Evolutionary conservation across 2,113 vertebrate genomes (phyloP).

Genomic region (Tupaia chinensis): DNA sequence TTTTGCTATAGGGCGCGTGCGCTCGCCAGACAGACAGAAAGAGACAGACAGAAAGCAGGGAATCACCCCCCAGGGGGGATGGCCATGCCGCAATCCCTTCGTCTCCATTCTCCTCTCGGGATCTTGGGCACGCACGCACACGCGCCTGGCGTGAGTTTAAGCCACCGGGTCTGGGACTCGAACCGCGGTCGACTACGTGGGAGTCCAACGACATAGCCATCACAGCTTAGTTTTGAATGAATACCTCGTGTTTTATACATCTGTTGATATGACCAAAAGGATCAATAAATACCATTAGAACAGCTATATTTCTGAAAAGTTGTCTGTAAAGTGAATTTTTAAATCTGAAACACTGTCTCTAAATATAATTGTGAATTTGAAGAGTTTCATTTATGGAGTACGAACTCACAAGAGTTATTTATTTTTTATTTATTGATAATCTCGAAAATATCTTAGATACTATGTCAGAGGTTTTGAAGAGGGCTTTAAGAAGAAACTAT

Average conservation of each 20-base stretch:
- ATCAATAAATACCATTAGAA: slow-evolving; percentile 22
- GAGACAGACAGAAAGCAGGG: too few species aligned
- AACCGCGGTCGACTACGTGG: too few species aligned
- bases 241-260: background rate
- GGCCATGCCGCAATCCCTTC: too few species aligned
- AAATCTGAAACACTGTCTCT: background rate
- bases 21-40: too few species aligned
- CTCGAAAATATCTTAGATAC: background rate
- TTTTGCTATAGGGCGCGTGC: too few species aligned
- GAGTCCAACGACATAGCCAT: too few species aligned
- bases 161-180: too few species aligned
- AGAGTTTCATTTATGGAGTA: slow-evolving; percentile 1
- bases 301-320: background rate
- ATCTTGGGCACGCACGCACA: too few species aligned
- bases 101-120: too few species aligned
- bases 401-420: background rate
- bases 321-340: background rate
- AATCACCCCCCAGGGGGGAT: too few species aligned
- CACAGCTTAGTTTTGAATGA: slow-evolving; percentile 1
- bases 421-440: background rate
- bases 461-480: background rate
- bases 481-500: background rate
- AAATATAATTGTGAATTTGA: background rate
- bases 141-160: too few species aligned
- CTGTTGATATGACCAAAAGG: background rate